phyloP scores from a whole-genome alignment of 2,888 invertebrate genomes.

The Sphaerophoria rueppellii region DNA sequence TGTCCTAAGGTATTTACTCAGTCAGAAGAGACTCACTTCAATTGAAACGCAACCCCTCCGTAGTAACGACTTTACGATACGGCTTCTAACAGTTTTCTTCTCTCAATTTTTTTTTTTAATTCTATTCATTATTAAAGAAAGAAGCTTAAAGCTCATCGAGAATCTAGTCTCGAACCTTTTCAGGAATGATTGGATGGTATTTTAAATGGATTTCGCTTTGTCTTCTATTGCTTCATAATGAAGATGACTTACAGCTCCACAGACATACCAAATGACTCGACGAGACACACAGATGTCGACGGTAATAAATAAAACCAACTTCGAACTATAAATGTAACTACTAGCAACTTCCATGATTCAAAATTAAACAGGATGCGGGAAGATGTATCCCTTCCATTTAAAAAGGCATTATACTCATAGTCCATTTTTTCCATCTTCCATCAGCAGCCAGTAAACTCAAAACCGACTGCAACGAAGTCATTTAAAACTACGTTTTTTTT shows the following conservation, averaged over 20 bases:
- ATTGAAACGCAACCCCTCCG: too few species aligned
- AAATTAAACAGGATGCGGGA: slow-evolving; percentile 18
- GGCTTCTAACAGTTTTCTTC: too few species aligned
- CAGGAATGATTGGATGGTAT: slow-evolving; percentile 47
- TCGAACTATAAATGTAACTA: slow-evolving; percentile 1
- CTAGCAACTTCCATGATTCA: background rate
- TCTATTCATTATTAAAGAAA: slow-evolving; percentile 9
- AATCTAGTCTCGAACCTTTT: slow-evolving; percentile 35
- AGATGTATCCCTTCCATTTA: slow-evolving; percentile 40
- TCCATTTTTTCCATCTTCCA: slow-evolving; percentile 32
- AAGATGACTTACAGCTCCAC: too few species aligned
- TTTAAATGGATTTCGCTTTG: slow-evolving; percentile 59
- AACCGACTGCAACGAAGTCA: slow-evolving; percentile 1
- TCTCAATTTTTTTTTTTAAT: too few species aligned
- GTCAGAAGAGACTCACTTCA: too few species aligned
- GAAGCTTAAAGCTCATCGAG: slow-evolving; percentile 6
- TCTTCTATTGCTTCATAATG: slow-evolving; percentile 52
- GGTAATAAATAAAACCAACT: slow-evolving; percentile 30
- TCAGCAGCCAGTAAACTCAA: slow-evolving; percentile 19
- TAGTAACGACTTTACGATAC: too few species aligned
- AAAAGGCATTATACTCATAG: slow-evolving; percentile 43
- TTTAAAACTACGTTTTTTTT: background rate
- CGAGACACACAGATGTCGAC: background rate
- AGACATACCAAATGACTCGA: background rate
- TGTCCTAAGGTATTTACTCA: too few species aligned